These are phyloP conservation scores for Cydia splendana DNA, from an alignment of 1,140 invertebrate genomes.

Conservation along the genomic window DNA sequence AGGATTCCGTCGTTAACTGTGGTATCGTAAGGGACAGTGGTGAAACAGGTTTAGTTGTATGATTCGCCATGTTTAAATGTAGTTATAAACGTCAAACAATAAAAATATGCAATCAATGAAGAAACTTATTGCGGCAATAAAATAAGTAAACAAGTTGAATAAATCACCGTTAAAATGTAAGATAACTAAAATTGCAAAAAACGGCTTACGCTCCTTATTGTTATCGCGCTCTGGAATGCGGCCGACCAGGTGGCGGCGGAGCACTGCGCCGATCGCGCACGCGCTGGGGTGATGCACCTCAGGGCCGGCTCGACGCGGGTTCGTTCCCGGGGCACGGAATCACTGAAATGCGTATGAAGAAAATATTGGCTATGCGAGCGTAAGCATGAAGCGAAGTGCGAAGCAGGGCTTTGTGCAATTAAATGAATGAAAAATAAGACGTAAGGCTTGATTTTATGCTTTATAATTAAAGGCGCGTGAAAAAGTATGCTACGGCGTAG, in stretches of 20 bases:
- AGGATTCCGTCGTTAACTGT: background rate
- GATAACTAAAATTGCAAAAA: background rate
- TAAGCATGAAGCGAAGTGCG: background rate
- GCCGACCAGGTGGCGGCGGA: background rate
- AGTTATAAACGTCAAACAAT: too few relatives aligned
- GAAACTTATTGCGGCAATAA: background rate
- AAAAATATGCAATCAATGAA: too few relatives aligned
- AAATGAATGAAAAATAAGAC: background rate
- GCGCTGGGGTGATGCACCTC: too few relatives aligned
- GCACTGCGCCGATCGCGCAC: background rate
- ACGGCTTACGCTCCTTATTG: slow-evolving; percentile 13
- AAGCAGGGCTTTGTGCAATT: background rate
- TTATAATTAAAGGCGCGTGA: too few relatives aligned
- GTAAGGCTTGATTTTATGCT: too few relatives aligned
- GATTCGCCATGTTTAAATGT: too few relatives aligned
- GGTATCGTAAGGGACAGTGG: background rate
- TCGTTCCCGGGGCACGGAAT: background rate
- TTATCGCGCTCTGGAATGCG: background rate
- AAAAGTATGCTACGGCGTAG: background rate
- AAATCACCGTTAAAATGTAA: background rate
- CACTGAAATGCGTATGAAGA: slow-evolving; percentile 12
- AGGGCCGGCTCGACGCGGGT: background rate
- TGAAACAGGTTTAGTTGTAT: background rate
- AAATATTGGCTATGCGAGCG: background rate
- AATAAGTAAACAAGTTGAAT: background rate